Evolutionary conservation across 2,113 vertebrate species (phyloP), one percentile per base, ranked within the genome.

Genomic region (Scopus umbretta): DNA sequence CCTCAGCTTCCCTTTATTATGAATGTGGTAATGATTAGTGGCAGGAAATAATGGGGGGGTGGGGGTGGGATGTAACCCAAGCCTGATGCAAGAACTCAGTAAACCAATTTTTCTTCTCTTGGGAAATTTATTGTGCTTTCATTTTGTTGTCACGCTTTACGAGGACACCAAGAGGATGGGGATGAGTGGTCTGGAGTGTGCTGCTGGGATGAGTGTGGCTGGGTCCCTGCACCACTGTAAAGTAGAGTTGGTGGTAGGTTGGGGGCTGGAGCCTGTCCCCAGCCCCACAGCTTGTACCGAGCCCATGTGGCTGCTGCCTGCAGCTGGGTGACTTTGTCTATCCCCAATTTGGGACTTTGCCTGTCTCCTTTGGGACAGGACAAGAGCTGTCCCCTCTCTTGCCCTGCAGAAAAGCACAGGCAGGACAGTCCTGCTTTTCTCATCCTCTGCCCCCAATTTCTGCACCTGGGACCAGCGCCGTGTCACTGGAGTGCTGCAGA

Each of bases 391-490:
- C 7, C 65, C 17, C 21, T 76, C 22, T 43, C 49, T 42, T 8
- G 26, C 11, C 0, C 63, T 38, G 76, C 34, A 22, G 40, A 30
- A 58, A 20, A 72, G n/a, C 76, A 13, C 26, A 14, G 27, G 34
- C 61, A 62, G 59, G 53, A 22, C 32, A 10, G 59, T n/a, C 59
- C 59, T 4, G 7, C 76, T 84, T 87, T 81, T 50, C 84, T 61
- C 75, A 52, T 38, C 23, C 65, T 67, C 68, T 40, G 56, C 73
- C 72, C 79, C 68, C 58, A 8, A 3, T n/a, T 58, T 49, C 61
- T 13, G 50, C 22, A 36, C 27, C 9, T 2, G 13, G 18, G 27
- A 36, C 76, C 53, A 23, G 50, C 0, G 0, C 75, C 1, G 7
- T 9, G 49, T 9, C 16, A 16, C 92, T 78, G 68, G 21, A 49